A percentile compares a stretch with the other conserved stretches of the same genome.
These are phyloP conservation scores for Choloepus hoffmanni DNA, from an alignment of 2,113 vertebrate species.

Conservation along the genomic window DNA sequence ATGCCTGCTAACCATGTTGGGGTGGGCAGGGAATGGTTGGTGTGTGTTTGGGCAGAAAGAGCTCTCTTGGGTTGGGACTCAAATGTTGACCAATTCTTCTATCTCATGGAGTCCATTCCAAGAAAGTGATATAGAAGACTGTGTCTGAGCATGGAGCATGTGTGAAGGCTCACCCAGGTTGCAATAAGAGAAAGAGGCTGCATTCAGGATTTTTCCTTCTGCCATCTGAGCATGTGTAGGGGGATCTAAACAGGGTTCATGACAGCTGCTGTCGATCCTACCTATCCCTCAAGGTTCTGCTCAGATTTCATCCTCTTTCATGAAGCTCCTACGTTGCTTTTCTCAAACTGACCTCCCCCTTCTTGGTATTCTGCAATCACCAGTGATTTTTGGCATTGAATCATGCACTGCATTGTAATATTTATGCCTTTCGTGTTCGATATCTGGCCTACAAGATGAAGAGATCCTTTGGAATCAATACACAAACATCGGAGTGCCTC, in stretches of 20 bases:
- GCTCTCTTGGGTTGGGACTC: background rate
- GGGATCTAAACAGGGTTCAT: conserved; percentile 61
- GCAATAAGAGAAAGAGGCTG: background rate
- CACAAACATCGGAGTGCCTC: background rate
- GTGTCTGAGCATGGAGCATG: background rate
- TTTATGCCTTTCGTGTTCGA: background rate
- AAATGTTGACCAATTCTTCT: background rate
- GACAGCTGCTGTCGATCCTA: conserved; percentile 69
- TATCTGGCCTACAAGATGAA: background rate
- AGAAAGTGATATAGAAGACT: background rate
- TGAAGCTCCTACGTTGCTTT: background rate
- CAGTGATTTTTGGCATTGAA: background rate
- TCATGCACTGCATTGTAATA: background rate
- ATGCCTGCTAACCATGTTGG: background rate
- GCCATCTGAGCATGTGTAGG: conserved; percentile 56
- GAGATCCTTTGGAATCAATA: background rate
- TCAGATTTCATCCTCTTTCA: conserved; percentile 51
- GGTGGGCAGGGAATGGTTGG: background rate
- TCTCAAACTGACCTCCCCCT: background rate
- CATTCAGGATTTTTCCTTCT: background rate
- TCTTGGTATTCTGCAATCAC: background rate
- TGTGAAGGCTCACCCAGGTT: background rate
- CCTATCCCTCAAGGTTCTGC: conserved; percentile 62
- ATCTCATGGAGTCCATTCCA: background rate
- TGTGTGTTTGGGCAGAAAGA: background rate